Evolutionary conservation across 2,113 vertebrate species (phyloP), one percentile per base, ranked within the genome.

Genomic region (Gnathonemus echidnorhynchus): DNA sequence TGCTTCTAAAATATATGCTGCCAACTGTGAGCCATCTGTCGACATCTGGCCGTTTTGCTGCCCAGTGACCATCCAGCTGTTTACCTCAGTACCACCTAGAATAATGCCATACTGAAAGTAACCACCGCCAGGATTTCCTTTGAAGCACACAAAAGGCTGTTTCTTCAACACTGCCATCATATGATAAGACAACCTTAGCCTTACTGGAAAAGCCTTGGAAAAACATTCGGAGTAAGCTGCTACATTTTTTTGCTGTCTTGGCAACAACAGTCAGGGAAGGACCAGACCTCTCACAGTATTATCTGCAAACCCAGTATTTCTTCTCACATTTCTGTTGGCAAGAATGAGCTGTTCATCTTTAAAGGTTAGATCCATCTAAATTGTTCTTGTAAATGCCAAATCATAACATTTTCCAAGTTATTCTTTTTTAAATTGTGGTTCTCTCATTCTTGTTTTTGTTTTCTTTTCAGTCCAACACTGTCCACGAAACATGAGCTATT

Each of bases 341-440:
- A 49, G 62, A 49, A 17, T 48, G 39, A 42, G n/a, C 58, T 48
- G 39, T 50, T 27, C 84, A 56, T 91, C 90, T 90, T 88, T 80
- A 89, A 85, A 94, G 93, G 94, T 94, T 92, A 94, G 53, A 89
- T 94, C 89, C 90, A 88, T 93, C 90, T 91, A 90, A 93, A 93
- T 92, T 90, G 91, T 89, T 83, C 80, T 89, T 58, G 70, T 89
- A 93, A 95, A 95, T 93, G 93, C 92, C 94, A 94, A 87, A 89
- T 62, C 50, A 3, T 31, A 89, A 53, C 46, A 56, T 19, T 83
- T 11, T 90, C 35, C 77, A 84, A 45, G 46, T 86, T 91, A 66
- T 10, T 88, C 86, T 24, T 83, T 89, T 62, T 86, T 35, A 50
- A 53, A 46, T 27, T 86, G 10, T 70, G 10, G n/a, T 86, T 62